A percentile compares a stretch with the other conserved stretches of the same genome.
phyloP scores from a whole-genome alignment of 2,113 vertebrate genomes.

The Cercocebus atys region DNA sequence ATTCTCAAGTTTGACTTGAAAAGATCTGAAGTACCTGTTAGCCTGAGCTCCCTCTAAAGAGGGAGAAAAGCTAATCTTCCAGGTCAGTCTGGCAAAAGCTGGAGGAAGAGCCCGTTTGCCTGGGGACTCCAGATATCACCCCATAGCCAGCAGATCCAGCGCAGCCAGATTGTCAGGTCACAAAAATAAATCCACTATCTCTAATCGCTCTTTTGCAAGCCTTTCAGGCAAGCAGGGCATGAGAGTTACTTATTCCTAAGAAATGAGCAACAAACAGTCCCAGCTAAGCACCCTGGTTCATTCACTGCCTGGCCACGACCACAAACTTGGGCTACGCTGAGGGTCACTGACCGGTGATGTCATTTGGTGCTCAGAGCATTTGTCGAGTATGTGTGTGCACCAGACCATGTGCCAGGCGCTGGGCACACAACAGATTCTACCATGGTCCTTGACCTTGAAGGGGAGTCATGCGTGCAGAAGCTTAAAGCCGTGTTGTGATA shows the following conservation, averaged over 20 bases:
- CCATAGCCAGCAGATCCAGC: neutral
- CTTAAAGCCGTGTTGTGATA: neutral
- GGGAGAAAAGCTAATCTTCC: neutral
- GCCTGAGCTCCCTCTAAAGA: neutral
- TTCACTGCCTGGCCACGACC: neutral
- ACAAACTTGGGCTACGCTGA: neutral
- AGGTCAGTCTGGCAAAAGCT: neutral
- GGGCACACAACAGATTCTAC: neutral
- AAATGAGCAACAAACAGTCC: neutral
- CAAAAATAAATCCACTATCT: neutral
- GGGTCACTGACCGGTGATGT: rapidly evolving
- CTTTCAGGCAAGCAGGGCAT: neutral
- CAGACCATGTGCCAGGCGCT: neutral
- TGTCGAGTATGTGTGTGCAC: too few species aligned
- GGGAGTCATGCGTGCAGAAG: too few species aligned
- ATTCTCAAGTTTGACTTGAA: neutral
- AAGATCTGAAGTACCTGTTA: neutral
- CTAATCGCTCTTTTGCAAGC: neutral
- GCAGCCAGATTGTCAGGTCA: neutral
- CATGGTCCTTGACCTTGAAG: neutral
- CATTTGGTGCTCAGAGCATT: rapidly evolving
- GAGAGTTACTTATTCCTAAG: rapidly evolving
- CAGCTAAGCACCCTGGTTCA: neutral
- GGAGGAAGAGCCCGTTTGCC: neutral
- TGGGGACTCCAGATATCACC: neutral